Evolutionary conservation across 2,888 invertebrate genomes (phyloP).

Genomic region (Apamea sordens): DNA sequence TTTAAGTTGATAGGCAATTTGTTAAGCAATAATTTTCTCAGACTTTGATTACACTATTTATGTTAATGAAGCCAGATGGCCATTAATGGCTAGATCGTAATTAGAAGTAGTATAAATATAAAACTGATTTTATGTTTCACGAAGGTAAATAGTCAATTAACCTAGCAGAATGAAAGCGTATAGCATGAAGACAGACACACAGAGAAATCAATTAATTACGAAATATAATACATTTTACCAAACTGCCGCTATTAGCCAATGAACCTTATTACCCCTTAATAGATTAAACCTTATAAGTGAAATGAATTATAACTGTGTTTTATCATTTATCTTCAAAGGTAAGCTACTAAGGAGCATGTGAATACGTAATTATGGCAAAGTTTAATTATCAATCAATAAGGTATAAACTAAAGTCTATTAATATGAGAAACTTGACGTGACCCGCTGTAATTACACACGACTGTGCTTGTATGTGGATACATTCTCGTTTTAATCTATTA

Average conservation of each 20-base stretch:
- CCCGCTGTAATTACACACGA: slow-evolving; percentile 43
- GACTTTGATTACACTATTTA: slow-evolving; percentile 1
- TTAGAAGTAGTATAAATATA: neutral
- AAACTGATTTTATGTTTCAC: slow-evolving; percentile 15
- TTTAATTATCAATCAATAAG: slow-evolving; percentile 51
- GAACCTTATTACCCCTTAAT: neutral
- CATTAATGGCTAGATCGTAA: slow-evolving; percentile 2
- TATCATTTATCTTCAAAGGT: slow-evolving; percentile 27
- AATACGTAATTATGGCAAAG: slow-evolving; percentile 36
- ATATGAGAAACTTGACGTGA: slow-evolving; percentile 43
- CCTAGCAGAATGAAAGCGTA: neutral
- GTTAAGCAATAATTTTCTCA: neutral
- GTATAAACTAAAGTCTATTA: slow-evolving; percentile 44
- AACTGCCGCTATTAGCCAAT: neutral
- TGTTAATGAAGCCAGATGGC: neutral
- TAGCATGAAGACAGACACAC: neutral
- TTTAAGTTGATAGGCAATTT: neutral
- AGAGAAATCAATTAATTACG: neutral
- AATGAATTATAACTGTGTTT: slow-evolving; percentile 22
- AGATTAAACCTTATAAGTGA: neutral
- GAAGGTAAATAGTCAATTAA: slow-evolving; percentile 5
- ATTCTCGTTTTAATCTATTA: slow-evolving; percentile 32
- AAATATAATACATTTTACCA: neutral
- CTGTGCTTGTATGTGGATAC: slow-evolving; percentile 8
- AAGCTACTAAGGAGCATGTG: slow-evolving; percentile 12